These are phyloP conservation scores for Metopia argyrocephala DNA, from an alignment of 2,888 invertebrate genomes.

Conservation along the genomic window DNA sequence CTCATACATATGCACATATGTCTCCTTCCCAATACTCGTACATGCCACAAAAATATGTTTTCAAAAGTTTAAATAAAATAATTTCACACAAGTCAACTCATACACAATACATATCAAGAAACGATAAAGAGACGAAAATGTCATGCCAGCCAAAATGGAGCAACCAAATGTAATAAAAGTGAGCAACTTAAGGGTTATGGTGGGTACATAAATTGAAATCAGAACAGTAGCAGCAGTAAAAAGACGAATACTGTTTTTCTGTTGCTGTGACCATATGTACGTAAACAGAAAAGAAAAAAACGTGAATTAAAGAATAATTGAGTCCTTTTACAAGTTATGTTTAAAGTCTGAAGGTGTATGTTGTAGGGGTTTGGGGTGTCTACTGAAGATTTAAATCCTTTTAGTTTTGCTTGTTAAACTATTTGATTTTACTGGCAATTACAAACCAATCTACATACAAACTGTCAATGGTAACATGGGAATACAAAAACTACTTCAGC, in stretches of 20 bases:
- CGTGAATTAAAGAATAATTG: slow-evolving; percentile 61
- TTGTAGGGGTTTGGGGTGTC: too few relatives aligned
- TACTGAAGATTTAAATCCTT: slow-evolving; percentile 42
- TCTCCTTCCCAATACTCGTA: slow-evolving; percentile 43
- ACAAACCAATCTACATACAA: slow-evolving; percentile 52
- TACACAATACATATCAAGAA: neutral
- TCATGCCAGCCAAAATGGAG: too few relatives aligned
- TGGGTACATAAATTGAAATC: slow-evolving; percentile 77
- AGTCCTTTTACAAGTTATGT: slow-evolving; percentile 54
- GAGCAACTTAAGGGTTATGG: slow-evolving; percentile 63
- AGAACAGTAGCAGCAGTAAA: slow-evolving; percentile 67
- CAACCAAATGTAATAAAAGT: too few relatives aligned
- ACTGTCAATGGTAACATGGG: neutral
- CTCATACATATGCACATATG: neutral
- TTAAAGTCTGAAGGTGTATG: slow-evolving; percentile 2
- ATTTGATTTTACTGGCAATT: slow-evolving; percentile 61
- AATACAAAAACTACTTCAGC: neutral
- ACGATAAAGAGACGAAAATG: slow-evolving; percentile 2
- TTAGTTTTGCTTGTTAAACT: slow-evolving; percentile 37
- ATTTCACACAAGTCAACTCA: neutral
- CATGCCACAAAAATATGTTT: slow-evolving; percentile 34
- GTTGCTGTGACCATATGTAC: neutral
- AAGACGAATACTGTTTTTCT: neutral
- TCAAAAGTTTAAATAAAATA: too few relatives aligned
- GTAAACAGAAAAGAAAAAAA: neutral